Evolutionary conservation across 2,888 invertebrate genomes (phyloP), one percentile per base, ranked within the genome.

Genomic region (Sesia bembeciformis): DNA sequence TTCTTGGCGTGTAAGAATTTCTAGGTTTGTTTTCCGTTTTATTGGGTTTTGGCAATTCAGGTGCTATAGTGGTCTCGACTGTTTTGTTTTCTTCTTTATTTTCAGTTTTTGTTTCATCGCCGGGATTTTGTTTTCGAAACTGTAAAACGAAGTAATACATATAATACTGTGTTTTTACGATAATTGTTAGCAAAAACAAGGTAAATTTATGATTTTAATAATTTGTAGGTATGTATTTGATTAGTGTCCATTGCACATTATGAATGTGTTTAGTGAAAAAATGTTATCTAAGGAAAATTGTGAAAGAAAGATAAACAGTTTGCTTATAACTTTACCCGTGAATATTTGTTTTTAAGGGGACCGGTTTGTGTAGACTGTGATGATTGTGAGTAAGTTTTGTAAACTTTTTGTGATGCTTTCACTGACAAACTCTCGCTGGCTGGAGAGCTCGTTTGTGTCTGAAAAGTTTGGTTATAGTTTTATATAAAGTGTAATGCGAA

Each of bases 351-450:
- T 76, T 74, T 76, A 58, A 38, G 39, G 8, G 78, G 72, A 62
- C 75, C 76, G 63, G 78, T 81, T 66, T 75, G 75, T 70, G 78
- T 78, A 58, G 81, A 72, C 67, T 82, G 84, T 78, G 77, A 66
- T 70, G 85, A 71, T 67, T 81, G 68, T 66, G 81, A 74, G 71
- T 79, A 78, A 56, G 85, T 81, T 70, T 84, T 85, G 67, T 78
- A 80, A 67, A 86, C 78, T 78, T 81, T 87, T 72, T 90, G 85
- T 74, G 90, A 87, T 78, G 84, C 85, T 83, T 78, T 90, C 81
- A 84, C 78, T 79, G 86, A 79, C 76, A 89, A 84, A 79, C 82
- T 88, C 85, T 89, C 89, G 66, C 74, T 74, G 62, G 66, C 59
- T 62, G 82, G 79, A 87, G 87, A 87, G 82, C 74, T 80, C 67